These are phyloP conservation scores for Bombus confusus DNA, from an alignment of 1,140 invertebrate species.

Conservation along the genomic window DNA sequence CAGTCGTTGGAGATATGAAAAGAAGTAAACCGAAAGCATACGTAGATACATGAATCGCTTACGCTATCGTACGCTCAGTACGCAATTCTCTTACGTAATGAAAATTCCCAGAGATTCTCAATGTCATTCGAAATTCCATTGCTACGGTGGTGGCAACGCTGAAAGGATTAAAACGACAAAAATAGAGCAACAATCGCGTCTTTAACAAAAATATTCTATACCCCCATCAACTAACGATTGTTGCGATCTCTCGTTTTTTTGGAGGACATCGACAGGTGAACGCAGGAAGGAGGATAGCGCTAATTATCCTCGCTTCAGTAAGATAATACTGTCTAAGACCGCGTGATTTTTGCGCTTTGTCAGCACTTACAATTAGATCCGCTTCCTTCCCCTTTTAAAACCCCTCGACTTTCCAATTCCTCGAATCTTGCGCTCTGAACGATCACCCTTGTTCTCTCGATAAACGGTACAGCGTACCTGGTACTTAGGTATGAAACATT, in stretches of 20 bases:
- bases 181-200: slow-evolving; percentile 22
- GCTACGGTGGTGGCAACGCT: not conserved
- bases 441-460: not conserved
- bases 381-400: not conserved
- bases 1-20: not conserved
- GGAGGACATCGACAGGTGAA: slow-evolving; percentile 30
- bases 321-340: slow-evolving; percentile 2
- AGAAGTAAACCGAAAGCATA: too few species aligned
- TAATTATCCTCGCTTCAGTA: not conserved
- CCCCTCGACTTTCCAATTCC: too few species aligned
- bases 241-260: slow-evolving; percentile 6
- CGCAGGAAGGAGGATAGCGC: slow-evolving; percentile 18
- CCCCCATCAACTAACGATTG: slow-evolving; percentile 5
- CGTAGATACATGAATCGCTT: not conserved
- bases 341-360: too few species aligned
- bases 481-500: slow-evolving; percentile 13
- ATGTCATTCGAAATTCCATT: not conserved
- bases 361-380: too few species aligned
- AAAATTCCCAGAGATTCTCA: not conserved
- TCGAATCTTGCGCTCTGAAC: not conserved
- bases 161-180: slow-evolving; percentile 20
- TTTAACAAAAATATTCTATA: slow-evolving; percentile 30
- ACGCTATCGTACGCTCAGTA: not conserved
- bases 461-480: not conserved
- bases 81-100: too few species aligned